A percentile compares a stretch with the other conserved stretches of the same genome.
phyloP scores from a whole-genome alignment of 2,888 invertebrate genomes.

The Pomacea canaliculata region DNA sequence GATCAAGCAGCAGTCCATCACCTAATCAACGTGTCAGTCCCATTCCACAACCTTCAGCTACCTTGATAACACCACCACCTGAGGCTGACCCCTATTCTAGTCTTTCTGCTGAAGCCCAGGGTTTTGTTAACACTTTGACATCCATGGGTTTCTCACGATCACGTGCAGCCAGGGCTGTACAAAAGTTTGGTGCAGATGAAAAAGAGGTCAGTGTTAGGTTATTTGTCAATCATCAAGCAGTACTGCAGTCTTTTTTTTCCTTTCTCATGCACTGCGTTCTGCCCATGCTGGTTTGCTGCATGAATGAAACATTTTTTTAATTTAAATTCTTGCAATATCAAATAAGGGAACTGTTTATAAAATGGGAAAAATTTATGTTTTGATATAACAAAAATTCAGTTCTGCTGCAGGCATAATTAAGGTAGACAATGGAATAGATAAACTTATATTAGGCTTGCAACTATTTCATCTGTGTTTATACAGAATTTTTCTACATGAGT shows the following conservation, averaged over 20 bases:
- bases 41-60: conserved; percentile 19
- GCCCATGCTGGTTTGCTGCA: too few species aligned
- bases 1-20: conserved; percentile 24
- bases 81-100: conserved; percentile 57
- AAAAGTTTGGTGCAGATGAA: conserved; percentile 83
- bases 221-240: background rate
- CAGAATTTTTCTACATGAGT: too few species aligned
- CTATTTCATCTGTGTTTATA: conserved; percentile 1
- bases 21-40: conserved; percentile 17
- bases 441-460: too few species aligned
- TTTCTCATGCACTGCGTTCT: too few species aligned
- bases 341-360: too few species aligned
- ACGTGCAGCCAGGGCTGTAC: conserved; percentile 85
- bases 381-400: too few species aligned
- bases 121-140: conserved; percentile 80
- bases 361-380: too few species aligned
- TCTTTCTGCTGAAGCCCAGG: conserved; percentile 75
- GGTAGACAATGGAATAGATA: too few species aligned
- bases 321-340: too few species aligned
- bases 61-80: conserved; percentile 24
- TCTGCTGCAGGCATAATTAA: too few species aligned
- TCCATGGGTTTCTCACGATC: conserved; percentile 90
- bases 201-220: conserved; percentile 78
- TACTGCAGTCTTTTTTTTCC: too few species aligned
- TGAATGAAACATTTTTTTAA: too few species aligned